Percentiles rank a stretch among this genome's conserved stretches.
These are phyloP conservation scores for Athene cunicularia DNA, from an alignment of 2,113 vertebrate species.

Conservation along the genomic window DNA sequence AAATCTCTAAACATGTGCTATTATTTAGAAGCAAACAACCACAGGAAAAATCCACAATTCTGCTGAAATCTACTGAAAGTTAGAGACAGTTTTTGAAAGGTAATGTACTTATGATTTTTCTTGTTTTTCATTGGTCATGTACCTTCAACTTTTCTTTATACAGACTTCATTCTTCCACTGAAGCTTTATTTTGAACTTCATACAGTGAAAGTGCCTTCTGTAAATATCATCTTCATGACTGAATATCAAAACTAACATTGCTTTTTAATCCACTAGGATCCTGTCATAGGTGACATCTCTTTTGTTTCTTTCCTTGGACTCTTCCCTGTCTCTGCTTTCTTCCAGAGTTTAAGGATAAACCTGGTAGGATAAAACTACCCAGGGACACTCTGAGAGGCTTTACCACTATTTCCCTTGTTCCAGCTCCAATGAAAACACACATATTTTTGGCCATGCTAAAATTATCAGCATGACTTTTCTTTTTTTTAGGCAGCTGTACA, in stretches of 20 bases:
- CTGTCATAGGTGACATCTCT: not conserved
- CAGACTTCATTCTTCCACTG: not conserved
- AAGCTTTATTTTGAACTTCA: not conserved
- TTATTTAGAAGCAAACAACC: not conserved
- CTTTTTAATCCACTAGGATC: not conserved
- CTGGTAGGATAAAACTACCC: not conserved
- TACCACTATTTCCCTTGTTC: not conserved
- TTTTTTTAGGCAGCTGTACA: not conserved
- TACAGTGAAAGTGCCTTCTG: not conserved
- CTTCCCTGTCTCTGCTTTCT: not conserved
- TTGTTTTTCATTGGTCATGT: not conserved
- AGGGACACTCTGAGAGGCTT: not conserved
- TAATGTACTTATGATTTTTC: not conserved
- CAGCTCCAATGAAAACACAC: not conserved
- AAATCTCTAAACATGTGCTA: rapidly evolving
- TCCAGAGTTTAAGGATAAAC: not conserved
- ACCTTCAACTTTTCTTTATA: not conserved
- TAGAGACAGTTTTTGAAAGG: not conserved
- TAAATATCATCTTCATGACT: not conserved
- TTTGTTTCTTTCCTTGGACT: not conserved
- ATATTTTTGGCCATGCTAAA: not conserved
- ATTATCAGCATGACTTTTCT: not conserved
- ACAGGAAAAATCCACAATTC: not conserved
- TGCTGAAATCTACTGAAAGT: not conserved
- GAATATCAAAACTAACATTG: not conserved